Percentiles rank a stretch among this genome's conserved stretches.
phyloP scores from a whole-genome alignment of 2,888 invertebrate genomes.

The Hyposoter didymator region DNA sequence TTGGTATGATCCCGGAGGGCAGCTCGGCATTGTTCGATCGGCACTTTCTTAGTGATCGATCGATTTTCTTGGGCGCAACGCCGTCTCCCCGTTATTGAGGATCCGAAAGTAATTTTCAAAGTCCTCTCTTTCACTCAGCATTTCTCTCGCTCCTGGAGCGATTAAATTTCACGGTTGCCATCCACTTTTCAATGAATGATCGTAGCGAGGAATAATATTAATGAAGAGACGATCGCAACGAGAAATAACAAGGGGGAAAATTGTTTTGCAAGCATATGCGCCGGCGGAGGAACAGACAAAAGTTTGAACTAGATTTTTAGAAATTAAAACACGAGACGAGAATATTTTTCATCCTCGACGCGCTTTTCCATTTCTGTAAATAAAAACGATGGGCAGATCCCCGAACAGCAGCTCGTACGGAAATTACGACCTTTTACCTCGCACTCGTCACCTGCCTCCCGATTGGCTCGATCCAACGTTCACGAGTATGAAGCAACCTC shows the following conservation, averaged over 20 bases:
- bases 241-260: constrained; percentile 24
- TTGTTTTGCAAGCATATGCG: constrained; percentile 5
- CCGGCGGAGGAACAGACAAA: too few species aligned
- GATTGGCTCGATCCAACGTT: constrained; percentile 2
- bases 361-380: not conserved
- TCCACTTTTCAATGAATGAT: constrained; percentile 49
- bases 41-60: constrained; percentile 67
- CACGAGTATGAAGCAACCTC: not conserved
- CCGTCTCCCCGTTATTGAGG: not conserved
- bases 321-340: not conserved
- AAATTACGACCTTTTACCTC: not conserved
- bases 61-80: constrained; percentile 49
- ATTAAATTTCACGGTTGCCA: constrained; percentile 66
- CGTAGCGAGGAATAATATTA: constrained; percentile 23
- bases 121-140: not conserved
- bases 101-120: constrained; percentile 55
- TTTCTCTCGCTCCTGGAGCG: constrained; percentile 20
- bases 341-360: not conserved
- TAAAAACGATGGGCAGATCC: not conserved
- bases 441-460: not conserved
- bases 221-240: not conserved
- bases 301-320: not conserved
- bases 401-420: not conserved
- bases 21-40: constrained; percentile 59
- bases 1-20: constrained; percentile 46